Conservation (phyloP, 2,113 vertebrate species). For the Aptenodytes forsteri region DNA sequence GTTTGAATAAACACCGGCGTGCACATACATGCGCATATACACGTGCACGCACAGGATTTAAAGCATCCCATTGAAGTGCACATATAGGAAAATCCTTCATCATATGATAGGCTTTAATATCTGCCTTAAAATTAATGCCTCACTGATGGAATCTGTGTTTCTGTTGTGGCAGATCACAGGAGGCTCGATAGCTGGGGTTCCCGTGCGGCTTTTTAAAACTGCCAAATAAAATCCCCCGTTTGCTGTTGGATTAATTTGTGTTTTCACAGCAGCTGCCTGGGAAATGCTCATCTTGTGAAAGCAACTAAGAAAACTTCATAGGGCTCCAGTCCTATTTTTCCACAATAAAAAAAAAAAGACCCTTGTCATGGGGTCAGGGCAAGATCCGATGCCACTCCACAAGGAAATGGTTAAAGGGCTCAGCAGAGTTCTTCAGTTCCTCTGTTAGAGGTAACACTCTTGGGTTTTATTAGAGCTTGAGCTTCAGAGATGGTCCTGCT, state of each 20-base stretch:
- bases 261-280: background rate
- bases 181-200: background rate
- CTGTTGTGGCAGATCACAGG: background rate
- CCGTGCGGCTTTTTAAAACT: background rate
- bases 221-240: background rate
- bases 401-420: background rate
- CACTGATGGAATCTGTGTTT: background rate
- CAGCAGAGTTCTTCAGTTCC: background rate
- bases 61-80: background rate
- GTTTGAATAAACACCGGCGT: fast-evolving
- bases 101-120: constrained; percentile 34
- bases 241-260: background rate
- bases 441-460: background rate
- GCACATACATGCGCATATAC: background rate
- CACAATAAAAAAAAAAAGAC: background rate
- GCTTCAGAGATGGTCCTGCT: background rate
- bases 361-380: background rate
- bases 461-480: background rate
- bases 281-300: background rate
- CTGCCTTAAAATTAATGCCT: constrained; percentile 52
- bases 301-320: background rate
- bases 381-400: background rate
- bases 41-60: background rate
- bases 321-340: background rate
- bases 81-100: background rate